phyloP scores from a whole-genome alignment of 1,140 invertebrate species.

The Cydia pomonella region DNA sequence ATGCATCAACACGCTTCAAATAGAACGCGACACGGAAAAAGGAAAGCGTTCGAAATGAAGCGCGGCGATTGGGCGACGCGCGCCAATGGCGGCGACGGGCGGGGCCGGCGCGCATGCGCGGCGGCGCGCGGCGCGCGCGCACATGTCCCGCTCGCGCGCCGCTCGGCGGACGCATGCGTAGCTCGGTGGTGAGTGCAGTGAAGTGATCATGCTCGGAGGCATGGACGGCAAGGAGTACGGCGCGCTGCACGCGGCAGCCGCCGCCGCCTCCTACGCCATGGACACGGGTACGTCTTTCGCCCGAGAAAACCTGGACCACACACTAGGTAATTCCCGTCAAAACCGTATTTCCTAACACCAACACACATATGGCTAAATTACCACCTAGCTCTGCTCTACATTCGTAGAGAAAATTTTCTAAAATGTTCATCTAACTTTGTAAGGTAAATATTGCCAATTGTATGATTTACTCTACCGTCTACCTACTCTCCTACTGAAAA shows the following conservation, averaged over 20 bases:
- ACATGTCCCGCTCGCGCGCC: slow-evolving; percentile 54
- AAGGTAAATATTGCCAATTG: no score
- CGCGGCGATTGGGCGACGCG: slow-evolving; percentile 70
- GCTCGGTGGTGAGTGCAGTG: slow-evolving; percentile 49
- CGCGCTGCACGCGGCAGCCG: slow-evolving; percentile 70
- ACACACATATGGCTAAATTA: background rate
- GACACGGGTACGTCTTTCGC: slow-evolving; percentile 54
- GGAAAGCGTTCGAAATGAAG: slow-evolving; percentile 74
- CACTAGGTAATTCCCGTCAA: background rate
- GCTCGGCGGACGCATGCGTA: slow-evolving; percentile 48
- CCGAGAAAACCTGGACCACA: background rate
- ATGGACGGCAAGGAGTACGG: slow-evolving; percentile 78
- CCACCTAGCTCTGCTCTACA: background rate
- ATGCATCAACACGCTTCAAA: slow-evolving; percentile 73
- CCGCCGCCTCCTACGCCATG: slow-evolving; percentile 70
- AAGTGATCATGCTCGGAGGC: slow-evolving; percentile 65
- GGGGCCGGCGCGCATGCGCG: slow-evolving; percentile 42
- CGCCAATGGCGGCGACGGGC: slow-evolving; percentile 70
- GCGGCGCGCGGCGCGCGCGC: slow-evolving; percentile 46
- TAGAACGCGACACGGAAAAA: slow-evolving; percentile 74
- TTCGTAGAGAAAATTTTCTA: background rate
- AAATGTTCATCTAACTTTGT: no score
- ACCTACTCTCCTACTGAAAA: no score
- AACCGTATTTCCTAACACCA: background rate
- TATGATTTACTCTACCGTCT: no score